Conservation (phyloP, 2,888 invertebrate genomes). For the Xanthia togata region DNA sequence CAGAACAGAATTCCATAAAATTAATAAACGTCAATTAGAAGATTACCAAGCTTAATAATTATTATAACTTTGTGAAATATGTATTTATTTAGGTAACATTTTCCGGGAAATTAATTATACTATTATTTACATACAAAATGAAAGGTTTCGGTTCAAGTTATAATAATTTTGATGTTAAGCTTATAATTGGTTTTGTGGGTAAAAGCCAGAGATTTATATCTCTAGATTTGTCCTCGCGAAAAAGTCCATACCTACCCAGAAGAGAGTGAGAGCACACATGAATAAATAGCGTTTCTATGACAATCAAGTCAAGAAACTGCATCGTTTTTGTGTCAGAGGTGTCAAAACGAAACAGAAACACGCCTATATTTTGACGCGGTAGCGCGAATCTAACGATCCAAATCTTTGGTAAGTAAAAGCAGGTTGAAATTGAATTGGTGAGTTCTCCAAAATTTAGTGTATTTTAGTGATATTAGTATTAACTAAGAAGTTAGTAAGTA, state of each 20-base stretch:
- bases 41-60: background rate
- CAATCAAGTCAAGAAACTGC: no score
- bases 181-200: background rate
- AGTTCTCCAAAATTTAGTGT: background rate
- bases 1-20: background rate
- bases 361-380: no score
- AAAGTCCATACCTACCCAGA: no score
- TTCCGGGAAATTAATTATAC: background rate
- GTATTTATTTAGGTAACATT: background rate
- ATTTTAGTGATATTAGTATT: background rate
- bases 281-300: no score
- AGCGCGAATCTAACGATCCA: no score
- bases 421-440: background rate
- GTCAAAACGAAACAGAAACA: no score
- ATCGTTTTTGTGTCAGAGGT: no score
- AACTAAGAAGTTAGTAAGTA: no score
- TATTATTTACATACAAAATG: background rate
- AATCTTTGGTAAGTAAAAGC: no score
- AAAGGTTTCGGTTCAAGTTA: background rate
- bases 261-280: no score
- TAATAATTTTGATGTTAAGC: background rate
- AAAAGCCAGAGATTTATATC: background rate
- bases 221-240: background rate
- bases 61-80: background rate
- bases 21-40: background rate